Evolutionary conservation across 1,140 invertebrate species (phyloP).

Genomic region (Saccostrea glomerata): DNA sequence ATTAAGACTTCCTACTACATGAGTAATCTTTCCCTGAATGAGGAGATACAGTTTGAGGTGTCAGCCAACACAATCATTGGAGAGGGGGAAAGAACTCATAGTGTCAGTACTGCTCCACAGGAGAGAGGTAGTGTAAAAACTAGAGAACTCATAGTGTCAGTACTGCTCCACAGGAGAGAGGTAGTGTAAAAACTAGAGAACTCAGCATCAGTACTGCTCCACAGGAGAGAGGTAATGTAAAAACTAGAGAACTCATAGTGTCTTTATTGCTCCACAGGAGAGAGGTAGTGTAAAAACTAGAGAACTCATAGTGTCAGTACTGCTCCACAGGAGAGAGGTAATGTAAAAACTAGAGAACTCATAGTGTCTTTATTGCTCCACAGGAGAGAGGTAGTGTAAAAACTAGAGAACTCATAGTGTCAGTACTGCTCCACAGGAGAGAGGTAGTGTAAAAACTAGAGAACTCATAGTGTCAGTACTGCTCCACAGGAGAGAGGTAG

Average conservation of each 20-base stretch:
- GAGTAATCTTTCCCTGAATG: slow-evolving; percentile 81
- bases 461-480: slow-evolving; percentile 65
- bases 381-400: slow-evolving; percentile 63
- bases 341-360: slow-evolving; percentile 57
- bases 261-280: slow-evolving; percentile 60
- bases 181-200: slow-evolving; percentile 62
- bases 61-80: slow-evolving; percentile 80
- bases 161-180: slow-evolving; percentile 64
- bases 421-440: slow-evolving; percentile 60
- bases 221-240: slow-evolving; percentile 62
- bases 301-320: slow-evolving; percentile 65
- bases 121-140: slow-evolving; percentile 61
- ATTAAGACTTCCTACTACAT: slow-evolving; percentile 64
- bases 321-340: slow-evolving; percentile 68
- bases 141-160: slow-evolving; percentile 56
- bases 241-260: slow-evolving; percentile 61
- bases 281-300: slow-evolving; percentile 60
- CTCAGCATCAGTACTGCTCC: slow-evolving; percentile 65
- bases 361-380: slow-evolving; percentile 62
- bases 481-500: slow-evolving; percentile 67
- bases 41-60: slow-evolving; percentile 82
- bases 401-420: slow-evolving; percentile 65
- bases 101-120: slow-evolving; percentile 63
- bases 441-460: slow-evolving; percentile 62
- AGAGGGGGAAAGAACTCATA: slow-evolving; percentile 81